These are phyloP conservation scores for Copidosoma floridanum DNA, from an alignment of 1,140 invertebrate genomes.

Conservation along the genomic window DNA sequence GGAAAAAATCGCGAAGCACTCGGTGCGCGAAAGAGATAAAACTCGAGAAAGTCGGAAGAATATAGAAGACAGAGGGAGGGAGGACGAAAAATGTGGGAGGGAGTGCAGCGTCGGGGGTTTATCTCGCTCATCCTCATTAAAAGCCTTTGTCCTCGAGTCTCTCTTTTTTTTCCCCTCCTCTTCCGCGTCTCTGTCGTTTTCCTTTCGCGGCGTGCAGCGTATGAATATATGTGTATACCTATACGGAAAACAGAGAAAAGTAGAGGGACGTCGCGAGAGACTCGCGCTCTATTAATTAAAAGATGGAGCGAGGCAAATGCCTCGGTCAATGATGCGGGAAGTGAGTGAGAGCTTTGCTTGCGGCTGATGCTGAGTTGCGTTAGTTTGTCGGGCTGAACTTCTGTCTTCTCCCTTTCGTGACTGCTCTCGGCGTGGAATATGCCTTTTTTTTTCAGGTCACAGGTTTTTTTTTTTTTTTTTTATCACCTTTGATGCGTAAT, in stretches of 20 bases:
- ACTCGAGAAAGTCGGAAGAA: neutral
- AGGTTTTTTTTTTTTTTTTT: too few species aligned
- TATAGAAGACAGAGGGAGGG: too few species aligned
- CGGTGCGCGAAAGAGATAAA: conserved; percentile 9
- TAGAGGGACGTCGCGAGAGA: too few species aligned
- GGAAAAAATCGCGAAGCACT: neutral
- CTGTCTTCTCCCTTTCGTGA: too few species aligned
- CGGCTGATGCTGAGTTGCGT: neutral
- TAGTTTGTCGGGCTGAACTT: neutral
- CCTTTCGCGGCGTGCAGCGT: neutral
- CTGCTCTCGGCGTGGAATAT: too few species aligned
- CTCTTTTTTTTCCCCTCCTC: conserved; percentile 28
- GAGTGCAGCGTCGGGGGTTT: conserved; percentile 26
- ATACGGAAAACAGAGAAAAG: neutral
- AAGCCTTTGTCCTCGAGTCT: conserved; percentile 32
- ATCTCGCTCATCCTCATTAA: conserved; percentile 50
- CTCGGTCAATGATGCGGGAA: neutral
- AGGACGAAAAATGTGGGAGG: neutral
- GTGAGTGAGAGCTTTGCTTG: neutral
- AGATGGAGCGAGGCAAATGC: conserved; percentile 16
- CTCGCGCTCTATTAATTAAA: conserved; percentile 41
- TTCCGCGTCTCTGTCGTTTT: conserved; percentile 5
- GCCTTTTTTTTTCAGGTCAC: too few species aligned
- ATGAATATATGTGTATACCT: neutral
- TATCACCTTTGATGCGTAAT: too few species aligned